Base-by-base conservation (phyloP, 2,888 invertebrate species). In the Proisotoma minuta region DNA sequence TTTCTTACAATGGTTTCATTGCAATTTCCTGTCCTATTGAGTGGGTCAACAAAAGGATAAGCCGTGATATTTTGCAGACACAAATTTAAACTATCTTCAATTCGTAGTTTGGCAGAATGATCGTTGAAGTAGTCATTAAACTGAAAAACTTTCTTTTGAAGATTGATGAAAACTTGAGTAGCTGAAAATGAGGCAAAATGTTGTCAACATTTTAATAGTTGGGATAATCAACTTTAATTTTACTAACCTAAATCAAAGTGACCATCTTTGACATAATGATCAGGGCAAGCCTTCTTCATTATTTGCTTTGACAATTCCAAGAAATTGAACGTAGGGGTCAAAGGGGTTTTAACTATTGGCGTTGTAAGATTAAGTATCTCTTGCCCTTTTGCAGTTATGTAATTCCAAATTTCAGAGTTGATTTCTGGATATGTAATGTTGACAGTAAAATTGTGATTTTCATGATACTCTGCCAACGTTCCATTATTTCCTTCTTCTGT, bases 241-340 rank as follows among this genome's bases (percentile, higher is more conserved):
- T n/a, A n/a, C n/a, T n/a, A n/a, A n/a, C 61, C 34, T 12, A 68
- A 23, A 56, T 68, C 68, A 43, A 60, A 68, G 40, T 61, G 61
- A 2, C 48, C 58, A 26, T 68, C 54, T 2, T 53, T 24, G 3
- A 68, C 63, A 27, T 65, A 68, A 62, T 62, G 62, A 23, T 68
- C 59, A 0, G 68, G 68, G 26, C 68, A 68, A n/a, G 57, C 40
- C 10, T 61, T 65, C 40, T 68, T 60, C 10, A 61, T 27, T n/a
- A 68, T 53, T 48, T 23, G 29, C 29, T 65, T 65, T 1, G 61
- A 24, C 8, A 68, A 22, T 1, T 65, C 53, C 1, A 68, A 51
- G 43, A 65, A 60, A 23, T 26, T 56, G 40, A 65, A 63, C 1
- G 63, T 56, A 2, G 63, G 60, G 1, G 59, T 49, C n/a, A 34